Percentiles rank a stretch among this genome's conserved stretches.
phyloP scores from a whole-genome alignment of 2,888 invertebrate genomes.

The Andrena minutula region DNA sequence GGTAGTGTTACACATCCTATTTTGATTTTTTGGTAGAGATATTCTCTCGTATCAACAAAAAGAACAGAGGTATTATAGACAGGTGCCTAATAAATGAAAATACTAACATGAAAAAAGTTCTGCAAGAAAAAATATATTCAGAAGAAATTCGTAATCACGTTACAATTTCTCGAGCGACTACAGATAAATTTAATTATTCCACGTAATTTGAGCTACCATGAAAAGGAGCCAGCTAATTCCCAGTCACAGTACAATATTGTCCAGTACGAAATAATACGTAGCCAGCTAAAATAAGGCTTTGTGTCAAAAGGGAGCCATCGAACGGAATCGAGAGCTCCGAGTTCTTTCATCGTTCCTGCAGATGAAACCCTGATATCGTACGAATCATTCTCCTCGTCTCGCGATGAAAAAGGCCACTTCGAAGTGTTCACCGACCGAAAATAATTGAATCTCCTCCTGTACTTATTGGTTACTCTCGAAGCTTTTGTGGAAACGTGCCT shows the following conservation, averaged over 20 bases:
- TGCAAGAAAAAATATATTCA: too few relatives aligned
- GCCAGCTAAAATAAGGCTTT: conserved; percentile 33
- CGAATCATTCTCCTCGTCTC: conserved; percentile 41
- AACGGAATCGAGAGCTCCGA: conserved; percentile 35
- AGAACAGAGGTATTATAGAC: too few relatives aligned
- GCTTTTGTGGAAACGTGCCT: conserved; percentile 45
- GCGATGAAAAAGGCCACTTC: conserved; percentile 51
- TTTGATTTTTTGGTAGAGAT: too few relatives aligned
- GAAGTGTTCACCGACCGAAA: conserved; percentile 58
- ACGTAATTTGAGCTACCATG: neutral
- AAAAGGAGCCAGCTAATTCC: conserved; percentile 10
- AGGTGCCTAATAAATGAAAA: too few relatives aligned
- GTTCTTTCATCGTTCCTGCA: conserved; percentile 40
- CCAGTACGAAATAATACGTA: conserved; percentile 30
- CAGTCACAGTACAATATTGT: conserved; percentile 16
- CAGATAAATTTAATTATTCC: neutral
- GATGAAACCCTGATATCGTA: conserved; percentile 47
- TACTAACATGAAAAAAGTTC: too few relatives aligned
- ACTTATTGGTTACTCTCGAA: conserved; percentile 56
- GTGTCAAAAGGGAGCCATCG: conserved; percentile 33
- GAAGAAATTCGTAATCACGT: too few relatives aligned
- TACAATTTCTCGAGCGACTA: neutral
- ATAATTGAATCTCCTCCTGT: conserved; percentile 63
- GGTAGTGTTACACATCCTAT: too few relatives aligned
- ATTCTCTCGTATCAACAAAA: too few relatives aligned